A percentile compares a stretch with the other conserved stretches of the same genome.
These are phyloP conservation scores for Leptura quadrifasciata DNA, from an alignment of 2,888 invertebrate genomes.

Conservation along the genomic window DNA sequence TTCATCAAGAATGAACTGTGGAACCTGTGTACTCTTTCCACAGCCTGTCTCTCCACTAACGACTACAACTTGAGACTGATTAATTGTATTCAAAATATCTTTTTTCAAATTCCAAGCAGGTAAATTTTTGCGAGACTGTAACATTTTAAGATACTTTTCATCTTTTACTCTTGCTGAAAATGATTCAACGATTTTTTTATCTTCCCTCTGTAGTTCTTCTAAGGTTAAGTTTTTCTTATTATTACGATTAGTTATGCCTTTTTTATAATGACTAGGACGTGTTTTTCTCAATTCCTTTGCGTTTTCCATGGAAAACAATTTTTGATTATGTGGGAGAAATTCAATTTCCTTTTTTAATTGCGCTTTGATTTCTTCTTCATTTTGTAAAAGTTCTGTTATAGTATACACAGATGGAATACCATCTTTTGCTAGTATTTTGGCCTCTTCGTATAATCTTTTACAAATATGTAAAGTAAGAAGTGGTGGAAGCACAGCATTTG, in stretches of 20 bases:
- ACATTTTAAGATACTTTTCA: conserved; percentile 81
- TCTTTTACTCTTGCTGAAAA: conserved; percentile 79
- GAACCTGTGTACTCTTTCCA: conserved; percentile 92
- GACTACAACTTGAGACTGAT: conserved; percentile 79
- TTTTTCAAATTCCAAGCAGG: conserved; percentile 85
- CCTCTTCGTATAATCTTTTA: conserved; percentile 82
- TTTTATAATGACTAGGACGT: conserved; percentile 81
- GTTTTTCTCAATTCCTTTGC: conserved; percentile 62
- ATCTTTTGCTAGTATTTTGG: conserved; percentile 78
- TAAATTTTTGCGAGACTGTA: conserved; percentile 78
- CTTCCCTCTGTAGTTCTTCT: conserved; percentile 78
- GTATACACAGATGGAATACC: conserved; percentile 85
- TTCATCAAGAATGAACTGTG: conserved; percentile 93
- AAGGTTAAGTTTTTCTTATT: conserved; percentile 75
- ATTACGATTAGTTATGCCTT: conserved; percentile 77
- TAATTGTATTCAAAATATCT: conserved; percentile 81
- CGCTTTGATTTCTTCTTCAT: conserved; percentile 80
- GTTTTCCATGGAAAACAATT: conserved; percentile 67
- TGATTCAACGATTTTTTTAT: conserved; percentile 78
- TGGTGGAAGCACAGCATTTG: conserved; percentile 79
- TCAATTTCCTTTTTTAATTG: conserved; percentile 78
- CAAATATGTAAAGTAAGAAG: conserved; percentile 81
- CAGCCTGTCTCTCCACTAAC: conserved; percentile 91
- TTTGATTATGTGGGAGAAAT: conserved; percentile 78
- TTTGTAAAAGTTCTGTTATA: conserved; percentile 82